Evolutionary conservation across 92 coral and sea anemone genomes (phyloP), one percentile per base, ranked within the genome.

Genomic region (Micromussa lordhowensis): DNA sequence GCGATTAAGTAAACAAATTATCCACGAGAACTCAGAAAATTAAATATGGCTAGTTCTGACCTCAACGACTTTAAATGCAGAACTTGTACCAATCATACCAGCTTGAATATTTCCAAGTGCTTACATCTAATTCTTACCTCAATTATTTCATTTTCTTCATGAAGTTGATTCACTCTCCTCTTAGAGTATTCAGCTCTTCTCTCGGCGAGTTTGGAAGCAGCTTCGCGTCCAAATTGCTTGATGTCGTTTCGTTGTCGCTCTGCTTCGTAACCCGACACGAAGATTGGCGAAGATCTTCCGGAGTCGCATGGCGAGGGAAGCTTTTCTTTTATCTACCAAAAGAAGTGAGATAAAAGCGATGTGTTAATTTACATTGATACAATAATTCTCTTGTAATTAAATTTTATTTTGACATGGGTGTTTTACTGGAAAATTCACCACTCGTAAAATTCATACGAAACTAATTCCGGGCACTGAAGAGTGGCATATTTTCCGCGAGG

Each of bases 251-350:
- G 84, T 89, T 97, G 99, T 81, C 99, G 80, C 73, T 96, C 96
- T 30, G 99, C 99, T 83, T 97, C 99, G 79, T 93, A 91, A 15
- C 98, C 99, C 30, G 95, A 96, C 68, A 97, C 99, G 87, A 94
- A 97, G 69, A 93, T 90, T 53, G 90, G 72, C 64, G 92, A 83
- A 35, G 89, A 85, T 69, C 92, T 92, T 24, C 90, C 91, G 49
- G 94, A 90, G 75, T 87, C 89, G 58, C 87, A 87, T 51, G 78
- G 93, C 29, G 91, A 80, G 5, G 92, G 96, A 4, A 93, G 85
- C 77, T 93, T 80, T 79, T 93, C 96, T 57, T 93, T 93, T 24
- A 11, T 78, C 89, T 86, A 22, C 29, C 8, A 12, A 17, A 32
- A 40, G 30, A 18, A 44, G 12, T n/a, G 32, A 26, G 28, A 63